A percentile compares a stretch with the other conserved stretches of the same genome.
Conservation (phyloP, 1,140 invertebrate genomes). For the Uloborus diversus region DNA sequence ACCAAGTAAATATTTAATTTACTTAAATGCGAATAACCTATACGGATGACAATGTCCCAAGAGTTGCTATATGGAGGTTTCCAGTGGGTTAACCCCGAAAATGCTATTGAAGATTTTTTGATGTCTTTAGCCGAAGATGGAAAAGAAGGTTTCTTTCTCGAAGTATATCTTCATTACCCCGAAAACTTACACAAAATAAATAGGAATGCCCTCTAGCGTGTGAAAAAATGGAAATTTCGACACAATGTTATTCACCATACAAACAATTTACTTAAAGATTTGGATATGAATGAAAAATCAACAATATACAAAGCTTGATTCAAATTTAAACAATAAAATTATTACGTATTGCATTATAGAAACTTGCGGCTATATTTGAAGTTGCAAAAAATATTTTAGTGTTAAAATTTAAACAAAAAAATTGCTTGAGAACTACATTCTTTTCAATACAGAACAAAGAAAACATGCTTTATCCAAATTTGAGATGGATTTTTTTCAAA, state of each 20-base stretch:
- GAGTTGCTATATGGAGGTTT: neutral
- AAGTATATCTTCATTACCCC: neutral
- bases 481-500: constrained; percentile 50
- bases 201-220: neutral
- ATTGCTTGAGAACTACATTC: neutral
- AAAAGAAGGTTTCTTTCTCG: neutral
- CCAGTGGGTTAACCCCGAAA: neutral
- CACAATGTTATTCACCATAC: neutral
- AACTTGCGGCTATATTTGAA: neutral
- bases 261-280: no score
- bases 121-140: neutral
- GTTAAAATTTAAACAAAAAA: constrained; percentile 55
- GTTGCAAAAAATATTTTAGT: constrained; percentile 60
- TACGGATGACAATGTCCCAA: neutral
- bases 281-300: neutral
- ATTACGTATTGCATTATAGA: neutral
- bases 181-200: neutral
- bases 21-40: neutral
- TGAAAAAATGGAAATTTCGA: neutral
- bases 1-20: neutral
- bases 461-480: constrained; percentile 34
- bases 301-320: neutral
- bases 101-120: neutral
- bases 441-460: neutral
- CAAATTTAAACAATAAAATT: neutral